Percentiles rank a stretch among this genome's conserved stretches.
phyloP scores from a whole-genome alignment of 2,888 invertebrate genomes.

The Sinohyriopsis cumingii region DNA sequence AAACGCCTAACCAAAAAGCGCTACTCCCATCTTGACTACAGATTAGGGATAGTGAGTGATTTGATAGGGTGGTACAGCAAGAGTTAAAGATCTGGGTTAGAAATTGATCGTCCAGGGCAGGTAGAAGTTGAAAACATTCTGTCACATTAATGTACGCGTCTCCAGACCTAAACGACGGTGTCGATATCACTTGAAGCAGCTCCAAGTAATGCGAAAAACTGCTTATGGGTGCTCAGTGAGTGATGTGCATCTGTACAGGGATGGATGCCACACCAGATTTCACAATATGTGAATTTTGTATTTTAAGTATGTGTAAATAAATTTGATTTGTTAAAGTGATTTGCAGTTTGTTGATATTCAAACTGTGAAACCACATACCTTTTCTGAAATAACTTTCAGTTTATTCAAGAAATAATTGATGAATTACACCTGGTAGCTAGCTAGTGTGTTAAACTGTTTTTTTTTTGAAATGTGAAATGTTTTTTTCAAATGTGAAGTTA shows the following conservation, averaged over 20 bases:
- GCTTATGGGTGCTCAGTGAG: conserved; percentile 7
- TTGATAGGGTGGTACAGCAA: conserved; percentile 17
- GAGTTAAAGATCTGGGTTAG: conserved; percentile 2
- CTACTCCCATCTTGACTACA: conserved; percentile 14
- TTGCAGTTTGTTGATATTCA: too few species aligned
- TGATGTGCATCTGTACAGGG: conserved; percentile 10
- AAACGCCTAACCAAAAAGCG: conserved; percentile 2
- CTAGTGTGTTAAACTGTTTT: too few species aligned
- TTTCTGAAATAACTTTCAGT: too few species aligned
- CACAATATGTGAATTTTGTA: too few species aligned
- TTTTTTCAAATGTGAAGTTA: too few species aligned
- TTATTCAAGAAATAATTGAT: too few species aligned
- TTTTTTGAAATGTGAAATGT: too few species aligned
- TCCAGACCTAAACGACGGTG: neutral
- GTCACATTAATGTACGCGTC: conserved; percentile 4
- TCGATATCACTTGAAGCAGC: neutral
- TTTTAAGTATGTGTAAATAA: too few species aligned
- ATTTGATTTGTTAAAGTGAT: too few species aligned
- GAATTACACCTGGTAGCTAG: too few species aligned
- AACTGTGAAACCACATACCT: too few species aligned
- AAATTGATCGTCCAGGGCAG: neutral
- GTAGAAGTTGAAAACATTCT: conserved; percentile 4
- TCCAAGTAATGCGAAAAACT: conserved; percentile 2
- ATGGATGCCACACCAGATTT: conserved; percentile 5
- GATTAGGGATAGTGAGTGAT: conserved; percentile 2